phyloP scores from a whole-genome alignment of 1,140 invertebrate species.

The Brachionus manjavacas region DNA sequence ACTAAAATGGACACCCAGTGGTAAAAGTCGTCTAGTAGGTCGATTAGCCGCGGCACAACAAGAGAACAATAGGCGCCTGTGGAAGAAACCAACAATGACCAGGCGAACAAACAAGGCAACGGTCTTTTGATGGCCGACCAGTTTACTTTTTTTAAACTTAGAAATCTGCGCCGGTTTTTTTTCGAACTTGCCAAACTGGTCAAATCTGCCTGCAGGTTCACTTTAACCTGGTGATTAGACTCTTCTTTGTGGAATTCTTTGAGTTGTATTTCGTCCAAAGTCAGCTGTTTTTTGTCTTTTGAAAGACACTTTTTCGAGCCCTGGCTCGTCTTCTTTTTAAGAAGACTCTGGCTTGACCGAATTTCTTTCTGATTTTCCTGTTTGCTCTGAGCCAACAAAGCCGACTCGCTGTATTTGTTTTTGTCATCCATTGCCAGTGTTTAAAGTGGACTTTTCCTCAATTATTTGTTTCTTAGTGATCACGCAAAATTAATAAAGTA shows the following conservation, averaged over 20 bases:
- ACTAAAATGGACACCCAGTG: not conserved
- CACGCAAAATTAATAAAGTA: not conserved
- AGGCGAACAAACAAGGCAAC: conserved; percentile 39
- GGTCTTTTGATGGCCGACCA: conserved; percentile 11
- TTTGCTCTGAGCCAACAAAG: not conserved
- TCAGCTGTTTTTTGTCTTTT: not conserved
- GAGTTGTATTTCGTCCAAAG: not conserved
- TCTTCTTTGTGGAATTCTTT: not conserved
- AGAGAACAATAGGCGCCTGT: not conserved
- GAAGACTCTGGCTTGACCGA: not conserved
- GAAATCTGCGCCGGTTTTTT: not conserved
- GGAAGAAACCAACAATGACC: conserved; percentile 1
- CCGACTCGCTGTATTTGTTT: not conserved
- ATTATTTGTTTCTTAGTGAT: not conserved
- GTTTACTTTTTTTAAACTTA: conserved; percentile 30
- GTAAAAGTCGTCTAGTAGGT: not conserved
- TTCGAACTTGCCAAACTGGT: not conserved
- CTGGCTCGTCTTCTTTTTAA: not conserved
- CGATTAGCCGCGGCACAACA: not conserved
- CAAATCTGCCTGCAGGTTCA: not conserved
- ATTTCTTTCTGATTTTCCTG: not conserved
- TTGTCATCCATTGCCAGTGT: not conserved
- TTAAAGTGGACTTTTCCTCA: not conserved
- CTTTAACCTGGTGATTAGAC: not conserved
- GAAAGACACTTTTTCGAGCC: conserved; percentile 19